Evolutionary conservation across 2,113 vertebrate species (phyloP).

Genomic region (Chascanopsetta lugubris): DNA sequence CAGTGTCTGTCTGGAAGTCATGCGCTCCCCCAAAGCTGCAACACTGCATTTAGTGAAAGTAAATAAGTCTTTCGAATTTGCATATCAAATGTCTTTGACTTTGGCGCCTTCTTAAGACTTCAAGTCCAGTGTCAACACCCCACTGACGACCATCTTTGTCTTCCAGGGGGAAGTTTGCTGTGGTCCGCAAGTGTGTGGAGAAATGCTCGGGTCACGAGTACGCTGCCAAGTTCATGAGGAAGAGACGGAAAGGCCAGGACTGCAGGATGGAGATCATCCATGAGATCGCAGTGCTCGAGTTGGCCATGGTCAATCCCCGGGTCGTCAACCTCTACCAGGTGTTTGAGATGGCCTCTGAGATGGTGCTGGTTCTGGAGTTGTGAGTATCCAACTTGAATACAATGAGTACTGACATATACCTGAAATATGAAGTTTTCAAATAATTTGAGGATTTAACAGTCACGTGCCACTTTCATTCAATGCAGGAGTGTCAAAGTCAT

Average conservation of each 20-base stretch:
- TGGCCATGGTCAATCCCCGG: conserved; percentile 68
- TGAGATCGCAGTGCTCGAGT: conserved; percentile 80
- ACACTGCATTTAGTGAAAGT: too few relatives aligned
- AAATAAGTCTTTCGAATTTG: too few relatives aligned
- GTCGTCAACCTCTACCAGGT: conserved; percentile 80
- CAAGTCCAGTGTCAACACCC: neutral
- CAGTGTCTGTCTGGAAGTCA: too few relatives aligned
- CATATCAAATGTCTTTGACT: too few relatives aligned
- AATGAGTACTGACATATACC: neutral
- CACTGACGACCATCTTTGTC: neutral
- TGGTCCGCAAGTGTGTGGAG: conserved; percentile 82
- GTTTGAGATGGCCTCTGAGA: conserved; percentile 81
- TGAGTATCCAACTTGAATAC: conserved; percentile 62
- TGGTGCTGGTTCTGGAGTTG: conserved; percentile 84
- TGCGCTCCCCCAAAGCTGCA: too few relatives aligned
- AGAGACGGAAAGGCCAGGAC: conserved; percentile 83
- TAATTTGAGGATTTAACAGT: neutral
- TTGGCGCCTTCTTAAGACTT: too few relatives aligned
- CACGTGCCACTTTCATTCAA: too few relatives aligned
- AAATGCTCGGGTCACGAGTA: conserved; percentile 76
- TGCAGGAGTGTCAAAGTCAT: too few relatives aligned
- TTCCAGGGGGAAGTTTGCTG: conserved; percentile 82
- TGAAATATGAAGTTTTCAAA: neutral
- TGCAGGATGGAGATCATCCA: conserved; percentile 81
- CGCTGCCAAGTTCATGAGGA: conserved; percentile 84